Conservation (phyloP, 2,113 vertebrate species). For the Gnathonemus echidnorhynchus region DNA sequence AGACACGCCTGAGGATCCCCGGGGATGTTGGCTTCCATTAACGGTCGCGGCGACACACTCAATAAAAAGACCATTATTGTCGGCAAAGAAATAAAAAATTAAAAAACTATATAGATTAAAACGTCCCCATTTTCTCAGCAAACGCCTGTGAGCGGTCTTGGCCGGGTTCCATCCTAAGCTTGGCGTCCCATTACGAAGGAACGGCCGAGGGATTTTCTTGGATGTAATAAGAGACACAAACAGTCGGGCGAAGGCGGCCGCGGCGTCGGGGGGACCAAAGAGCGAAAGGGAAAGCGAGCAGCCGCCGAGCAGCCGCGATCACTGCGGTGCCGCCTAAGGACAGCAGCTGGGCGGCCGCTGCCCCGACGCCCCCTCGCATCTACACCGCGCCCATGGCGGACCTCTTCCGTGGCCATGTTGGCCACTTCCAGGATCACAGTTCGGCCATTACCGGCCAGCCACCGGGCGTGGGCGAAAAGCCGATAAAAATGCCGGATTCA, state of each 20-base stretch:
- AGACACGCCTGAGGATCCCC: background rate
- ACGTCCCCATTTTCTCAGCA: background rate
- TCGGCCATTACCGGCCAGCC: background rate
- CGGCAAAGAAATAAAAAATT: background rate
- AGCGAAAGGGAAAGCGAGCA: background rate
- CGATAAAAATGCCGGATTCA: background rate
- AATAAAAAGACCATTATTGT: background rate
- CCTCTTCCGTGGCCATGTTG: conserved; percentile 5
- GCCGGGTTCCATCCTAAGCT: background rate
- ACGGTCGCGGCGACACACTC: background rate
- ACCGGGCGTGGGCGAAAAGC: background rate
- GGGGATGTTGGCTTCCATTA: background rate
- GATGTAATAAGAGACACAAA: background rate
- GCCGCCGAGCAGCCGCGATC: background rate
- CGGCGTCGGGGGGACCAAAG: too few species aligned
- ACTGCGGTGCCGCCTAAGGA: background rate
- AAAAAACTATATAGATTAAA: background rate
- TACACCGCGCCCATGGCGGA: background rate
- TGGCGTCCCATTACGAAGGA: background rate
- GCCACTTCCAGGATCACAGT: background rate
- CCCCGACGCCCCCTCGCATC: background rate
- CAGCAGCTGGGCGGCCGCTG: background rate
- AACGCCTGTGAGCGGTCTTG: background rate
- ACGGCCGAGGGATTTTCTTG: background rate
- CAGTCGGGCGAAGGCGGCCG: background rate